Evolutionary conservation across 1,140 invertebrate genomes (phyloP), one percentile per base, ranked within the genome.

Genomic region (Lordiphosa stackelbergi): DNA sequence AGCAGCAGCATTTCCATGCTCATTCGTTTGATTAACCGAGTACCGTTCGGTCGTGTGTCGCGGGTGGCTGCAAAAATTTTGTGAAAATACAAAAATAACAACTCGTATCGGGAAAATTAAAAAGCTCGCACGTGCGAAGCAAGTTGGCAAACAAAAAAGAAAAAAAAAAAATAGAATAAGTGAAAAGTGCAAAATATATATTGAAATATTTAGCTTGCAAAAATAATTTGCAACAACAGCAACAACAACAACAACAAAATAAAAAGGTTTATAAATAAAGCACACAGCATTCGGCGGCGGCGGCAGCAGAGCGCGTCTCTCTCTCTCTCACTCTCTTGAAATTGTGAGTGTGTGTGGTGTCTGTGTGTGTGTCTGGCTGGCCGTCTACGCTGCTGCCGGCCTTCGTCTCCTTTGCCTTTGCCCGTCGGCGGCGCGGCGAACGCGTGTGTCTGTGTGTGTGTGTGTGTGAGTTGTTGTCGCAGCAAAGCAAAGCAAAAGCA

Each of bases 201-300:
- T 24, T 40, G 22, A 11, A 52, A 52, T 36, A 37, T 31, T 31
- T 8, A 31, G 58, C 47, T 63, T 66, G 60, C 60, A 36, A 66
- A 55, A 54, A 54, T 69, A 52, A 64, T 60, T 53, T 59, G 64
- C 64, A 57, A 49, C 31, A 48, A 16, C 9, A 47, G 35, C 22
- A 57, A 34, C 28, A 54, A 34, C 16, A 43, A 16, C 16, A 19
- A 53, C 16, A 53, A 38, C 35, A 47, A 59, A 55, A 54, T 24
- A 60, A 66, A 52, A 71, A 60, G 57, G 69, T 83, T 72, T 83
- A 83, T 69, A 81, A 81, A 81, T 83, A 83, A 73, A 77, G 77
- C 77, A 77, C 66, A 60, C 28, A 47, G 53, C 46, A 46, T 31
- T 8, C 65, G 61, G 43, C 58, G 45, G 35, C 47, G 69, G 74